Evolutionary conservation across 1,140 invertebrate species (phyloP).

Genomic region (Zaprionus tsacasi): DNA sequence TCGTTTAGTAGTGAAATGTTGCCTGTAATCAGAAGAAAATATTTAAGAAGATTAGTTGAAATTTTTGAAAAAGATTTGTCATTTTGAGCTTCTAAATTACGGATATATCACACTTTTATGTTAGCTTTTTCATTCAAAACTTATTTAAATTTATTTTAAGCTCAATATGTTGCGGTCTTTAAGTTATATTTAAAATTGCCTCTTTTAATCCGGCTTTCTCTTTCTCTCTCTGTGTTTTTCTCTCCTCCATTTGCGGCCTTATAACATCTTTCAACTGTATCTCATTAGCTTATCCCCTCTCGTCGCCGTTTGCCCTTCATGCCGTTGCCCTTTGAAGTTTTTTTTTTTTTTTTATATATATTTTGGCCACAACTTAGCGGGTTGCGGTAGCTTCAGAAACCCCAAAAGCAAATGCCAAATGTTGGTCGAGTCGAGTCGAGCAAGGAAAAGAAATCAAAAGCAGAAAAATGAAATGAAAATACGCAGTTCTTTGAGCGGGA

Average conservation of each 20-base stretch:
- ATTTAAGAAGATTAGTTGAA: too few relatives aligned
- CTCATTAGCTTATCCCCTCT: slow-evolving; percentile 40
- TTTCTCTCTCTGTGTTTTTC: neutral
- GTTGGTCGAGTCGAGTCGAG: slow-evolving; percentile 17
- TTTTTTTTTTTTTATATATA: slow-evolving; percentile 37
- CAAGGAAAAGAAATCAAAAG: slow-evolving; percentile 27
- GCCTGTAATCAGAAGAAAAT: slow-evolving; percentile 28
- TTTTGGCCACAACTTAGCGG: slow-evolving; percentile 59
- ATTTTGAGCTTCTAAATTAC: too few relatives aligned
- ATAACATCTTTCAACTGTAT: slow-evolving; percentile 31
- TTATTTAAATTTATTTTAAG: neutral
- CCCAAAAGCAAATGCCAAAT: slow-evolving; percentile 49
- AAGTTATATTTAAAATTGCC: neutral
- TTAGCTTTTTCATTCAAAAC: too few relatives aligned
- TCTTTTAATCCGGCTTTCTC: neutral
- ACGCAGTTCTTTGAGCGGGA: slow-evolving; percentile 29
- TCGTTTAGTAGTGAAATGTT: slow-evolving; percentile 65
- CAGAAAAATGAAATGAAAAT: slow-evolving; percentile 18
- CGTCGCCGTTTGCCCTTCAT: slow-evolving; percentile 27
- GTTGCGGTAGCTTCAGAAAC: slow-evolving; percentile 41
- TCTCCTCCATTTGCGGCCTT: neutral
- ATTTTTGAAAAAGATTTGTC: too few relatives aligned
- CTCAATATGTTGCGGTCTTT: neutral
- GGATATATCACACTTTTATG: too few relatives aligned
- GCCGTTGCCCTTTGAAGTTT: slow-evolving; percentile 48